These are phyloP conservation scores for Rynchops niger DNA, from an alignment of 2,113 vertebrate genomes.

Conservation along the genomic window DNA sequence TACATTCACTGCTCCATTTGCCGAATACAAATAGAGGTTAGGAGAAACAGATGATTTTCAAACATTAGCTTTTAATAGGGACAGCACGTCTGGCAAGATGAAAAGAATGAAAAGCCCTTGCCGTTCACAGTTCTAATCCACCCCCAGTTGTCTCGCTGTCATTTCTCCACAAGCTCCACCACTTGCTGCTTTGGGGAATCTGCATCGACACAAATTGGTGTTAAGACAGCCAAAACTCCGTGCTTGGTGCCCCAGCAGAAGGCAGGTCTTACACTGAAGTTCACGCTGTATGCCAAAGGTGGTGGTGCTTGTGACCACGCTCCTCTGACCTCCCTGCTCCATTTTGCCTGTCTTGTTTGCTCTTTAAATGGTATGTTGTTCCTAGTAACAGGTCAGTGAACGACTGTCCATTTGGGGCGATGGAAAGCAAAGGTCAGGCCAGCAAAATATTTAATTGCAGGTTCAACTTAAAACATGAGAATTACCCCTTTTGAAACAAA, in stretches of 20 bases:
- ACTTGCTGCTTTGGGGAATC: neutral
- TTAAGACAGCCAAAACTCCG: rapidly evolving
- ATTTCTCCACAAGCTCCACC: neutral
- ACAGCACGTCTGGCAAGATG: neutral
- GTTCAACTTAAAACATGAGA: neutral
- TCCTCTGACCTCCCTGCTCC: neutral
- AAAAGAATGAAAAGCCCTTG: neutral
- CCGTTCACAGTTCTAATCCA: slow-evolving; percentile 7
- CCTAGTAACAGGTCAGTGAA: neutral
- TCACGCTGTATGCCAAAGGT: neutral
- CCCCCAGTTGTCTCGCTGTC: neutral
- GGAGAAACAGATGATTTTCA: slow-evolving; percentile 42
- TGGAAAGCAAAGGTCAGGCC: neutral
- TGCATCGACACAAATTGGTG: rapidly evolving
- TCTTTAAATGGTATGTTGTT: neutral
- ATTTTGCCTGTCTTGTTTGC: neutral
- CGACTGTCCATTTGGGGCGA: neutral
- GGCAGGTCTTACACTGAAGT: neutral
- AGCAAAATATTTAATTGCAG: neutral
- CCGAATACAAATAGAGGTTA: neutral
- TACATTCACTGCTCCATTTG: neutral
- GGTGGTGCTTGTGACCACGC: neutral
- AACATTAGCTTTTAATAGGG: slow-evolving; percentile 23
- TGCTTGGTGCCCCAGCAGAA: neutral
- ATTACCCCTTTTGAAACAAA: neutral